These are phyloP conservation scores for Dasyornis broadbenti DNA, from an alignment of 2,113 vertebrate genomes.

Conservation along the genomic window DNA sequence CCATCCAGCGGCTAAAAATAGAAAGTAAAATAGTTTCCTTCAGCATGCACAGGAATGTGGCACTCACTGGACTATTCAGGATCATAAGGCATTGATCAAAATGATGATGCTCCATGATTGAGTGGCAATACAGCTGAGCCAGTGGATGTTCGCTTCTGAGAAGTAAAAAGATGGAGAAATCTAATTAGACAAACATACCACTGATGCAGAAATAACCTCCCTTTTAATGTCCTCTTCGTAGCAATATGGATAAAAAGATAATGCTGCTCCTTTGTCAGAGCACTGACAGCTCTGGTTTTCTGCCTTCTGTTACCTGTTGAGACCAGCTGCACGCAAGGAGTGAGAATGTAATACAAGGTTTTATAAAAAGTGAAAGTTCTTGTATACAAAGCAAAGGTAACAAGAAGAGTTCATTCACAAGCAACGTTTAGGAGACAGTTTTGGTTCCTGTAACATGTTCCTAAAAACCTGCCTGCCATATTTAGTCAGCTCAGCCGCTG, in stretches of 20 bases:
- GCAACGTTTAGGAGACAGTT: background rate
- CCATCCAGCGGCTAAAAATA: slow-evolving; percentile 68
- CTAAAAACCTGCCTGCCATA: background rate
- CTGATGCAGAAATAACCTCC: background rate
- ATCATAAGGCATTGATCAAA: slow-evolving; percentile 99
- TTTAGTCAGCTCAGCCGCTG: background rate
- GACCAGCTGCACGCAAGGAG: background rate
- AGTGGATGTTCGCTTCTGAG: slow-evolving; percentile 92
- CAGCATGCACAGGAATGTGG: background rate
- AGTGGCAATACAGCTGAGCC: slow-evolving; percentile 96
- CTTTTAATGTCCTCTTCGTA: background rate
- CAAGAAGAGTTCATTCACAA: background rate
- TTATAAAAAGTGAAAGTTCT: background rate
- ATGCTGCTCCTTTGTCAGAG: background rate
- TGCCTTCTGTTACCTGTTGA: background rate
- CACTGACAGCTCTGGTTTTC: background rate
- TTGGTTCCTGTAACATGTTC: background rate
- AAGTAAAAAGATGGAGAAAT: background rate
- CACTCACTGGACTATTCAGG: slow-evolving; percentile 91
- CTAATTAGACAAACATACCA: background rate
- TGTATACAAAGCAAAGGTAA: background rate
- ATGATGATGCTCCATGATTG: slow-evolving; percentile 98
- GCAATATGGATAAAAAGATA: background rate
- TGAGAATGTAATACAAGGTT: background rate
- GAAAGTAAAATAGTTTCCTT: slow-evolving; percentile 1